Base-by-base conservation (phyloP, 1,140 invertebrate genomes). In the Leptinotarsa lineolata region DNA sequence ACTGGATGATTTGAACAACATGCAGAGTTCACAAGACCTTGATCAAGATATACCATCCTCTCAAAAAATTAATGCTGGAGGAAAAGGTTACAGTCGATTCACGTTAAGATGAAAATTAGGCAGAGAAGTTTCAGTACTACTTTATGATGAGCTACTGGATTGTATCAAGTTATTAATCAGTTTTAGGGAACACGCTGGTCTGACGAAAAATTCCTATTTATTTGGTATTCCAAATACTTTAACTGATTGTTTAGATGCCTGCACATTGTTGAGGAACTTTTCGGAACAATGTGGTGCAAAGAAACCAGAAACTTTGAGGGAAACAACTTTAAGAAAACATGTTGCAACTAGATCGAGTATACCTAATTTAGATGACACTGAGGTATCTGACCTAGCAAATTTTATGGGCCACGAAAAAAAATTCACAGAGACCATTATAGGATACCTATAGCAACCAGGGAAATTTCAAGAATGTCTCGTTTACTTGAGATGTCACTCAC, bases 401-500 rank as follows among this genome's bases (percentile, higher is more conserved):
- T 65, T 65, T 65, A 65, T 65, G 63, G 63, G 63, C 8, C 63
- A 65, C 1, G 18, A 22, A 2, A 20, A n/a, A 65, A 21, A 39
- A 24, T 65, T 65, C 24, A 65, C 3, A 5, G 8, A 15, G 63
- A 65, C 2, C 63, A 65, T 15, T 65, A 65, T 65, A 6, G 63
- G 2, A 0, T 65, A 16, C 63, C 63, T 20, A 65, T 20, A 24
- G 63, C 63, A 65, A 24, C 63, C 15, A 65, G 63, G 22, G 18
- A 65, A 22, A 20, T 65, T 24, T 21, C 63, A 12, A 65, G 8
- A 65, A 24, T 65, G 16, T 22, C 18, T 12, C 18, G 21, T 21
- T 16, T 65, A 22, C 30, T 65, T 30, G 22, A 22, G 30, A 65
- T 21, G 8, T n/a, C 48, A 54, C 48, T n/a, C 2, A 54, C 48